Evolutionary conservation across 2,113 vertebrate species (phyloP).

Genomic region (Peromyscus polionotus): DNA sequence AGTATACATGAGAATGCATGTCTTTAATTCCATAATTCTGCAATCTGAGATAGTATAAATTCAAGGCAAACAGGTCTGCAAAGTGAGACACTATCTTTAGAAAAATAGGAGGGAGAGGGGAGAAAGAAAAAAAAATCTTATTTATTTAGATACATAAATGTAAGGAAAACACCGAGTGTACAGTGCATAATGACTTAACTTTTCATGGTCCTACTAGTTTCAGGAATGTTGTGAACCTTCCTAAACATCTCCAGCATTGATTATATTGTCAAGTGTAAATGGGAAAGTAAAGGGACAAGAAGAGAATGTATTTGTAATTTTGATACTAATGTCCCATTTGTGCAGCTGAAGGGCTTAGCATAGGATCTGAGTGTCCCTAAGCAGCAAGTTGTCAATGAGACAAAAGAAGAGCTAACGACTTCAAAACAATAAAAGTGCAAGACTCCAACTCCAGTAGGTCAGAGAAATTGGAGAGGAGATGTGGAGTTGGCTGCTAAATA

Average conservation of each 20-base stretch:
- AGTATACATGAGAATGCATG: rapidly evolving
- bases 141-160: background rate
- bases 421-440: no score
- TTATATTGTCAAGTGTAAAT: background rate
- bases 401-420: background rate
- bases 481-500: background rate
- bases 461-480: background rate
- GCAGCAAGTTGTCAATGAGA: background rate
- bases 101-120: background rate
- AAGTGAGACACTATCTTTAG: background rate
- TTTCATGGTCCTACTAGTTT: background rate
- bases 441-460: no score
- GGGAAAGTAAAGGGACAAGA: background rate
- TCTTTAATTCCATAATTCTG: no score
- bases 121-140: background rate
- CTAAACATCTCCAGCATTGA: background rate
- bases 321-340: background rate
- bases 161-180: background rate
- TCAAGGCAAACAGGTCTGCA: background rate
- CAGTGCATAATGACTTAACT: background rate
- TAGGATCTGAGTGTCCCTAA: background rate
- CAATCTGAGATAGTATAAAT: background rate
- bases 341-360: background rate
- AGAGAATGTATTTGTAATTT: background rate
- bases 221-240: background rate